These are phyloP conservation scores for Spodoptera litura DNA, from an alignment of 1,140 invertebrate species.

Conservation along the genomic window DNA sequence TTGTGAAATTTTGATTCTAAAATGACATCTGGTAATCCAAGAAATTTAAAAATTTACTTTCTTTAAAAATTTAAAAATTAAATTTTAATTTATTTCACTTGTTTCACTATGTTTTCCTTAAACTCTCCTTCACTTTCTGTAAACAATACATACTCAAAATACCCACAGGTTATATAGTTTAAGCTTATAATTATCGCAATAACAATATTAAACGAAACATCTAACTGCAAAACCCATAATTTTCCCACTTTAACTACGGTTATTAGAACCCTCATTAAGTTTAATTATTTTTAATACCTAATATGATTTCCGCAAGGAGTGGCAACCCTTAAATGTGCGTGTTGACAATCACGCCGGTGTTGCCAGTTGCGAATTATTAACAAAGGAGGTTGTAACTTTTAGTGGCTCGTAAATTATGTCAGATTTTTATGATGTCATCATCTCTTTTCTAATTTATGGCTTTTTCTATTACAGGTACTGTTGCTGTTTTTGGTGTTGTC, in stretches of 20 bases:
- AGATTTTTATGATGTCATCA: conserved; percentile 20
- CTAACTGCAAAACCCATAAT: neutral
- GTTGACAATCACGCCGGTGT: neutral
- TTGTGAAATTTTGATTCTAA: too few relatives aligned
- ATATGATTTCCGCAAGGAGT: conserved; percentile 10
- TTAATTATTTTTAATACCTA: conserved; percentile 39
- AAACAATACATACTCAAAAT: too few relatives aligned
- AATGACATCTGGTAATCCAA: too few relatives aligned
- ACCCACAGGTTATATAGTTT: neutral
- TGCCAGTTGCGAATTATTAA: conserved; percentile 4
- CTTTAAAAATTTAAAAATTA: too few relatives aligned
- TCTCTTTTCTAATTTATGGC: conserved; percentile 20
- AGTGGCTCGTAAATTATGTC: neutral
- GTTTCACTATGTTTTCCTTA: too few relatives aligned
- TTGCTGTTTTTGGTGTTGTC: neutral
- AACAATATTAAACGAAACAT: neutral
- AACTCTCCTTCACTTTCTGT: too few relatives aligned
- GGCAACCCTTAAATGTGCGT: conserved; percentile 11
- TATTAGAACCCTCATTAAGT: conserved; percentile 28
- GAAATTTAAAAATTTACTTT: too few relatives aligned
- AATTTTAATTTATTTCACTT: too few relatives aligned
- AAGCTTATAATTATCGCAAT: neutral
- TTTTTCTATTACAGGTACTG: conserved; percentile 32
- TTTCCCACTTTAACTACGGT: conserved; percentile 6
- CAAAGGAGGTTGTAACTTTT: conserved; percentile 6